These are phyloP conservation scores for western clawed frog (Xenopus tropicalis) DNA, from an alignment of 2,113 vertebrate genomes.

Conservation along the genomic window UCB_Xtro_10.0 CM004444.2:84500501-84501000, in stretches of 20 bases:
- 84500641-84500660: slow-evolving; percentile 1
- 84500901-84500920: slow-evolving; percentile 29
- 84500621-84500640: neutral
- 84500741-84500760: slow-evolving; percentile 42
- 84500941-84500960: slow-evolving; percentile 26
- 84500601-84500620: neutral
- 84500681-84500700: slow-evolving; percentile 35
- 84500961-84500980: slow-evolving; percentile 9
- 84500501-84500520: too few relatives aligned
- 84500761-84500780: slow-evolving; percentile 42
- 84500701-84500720: slow-evolving; percentile 34
- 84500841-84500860: slow-evolving; percentile 38
- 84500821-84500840: slow-evolving; percentile 45
- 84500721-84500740: slow-evolving; percentile 36
- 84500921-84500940: slow-evolving; percentile 7
- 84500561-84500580: too few relatives aligned
- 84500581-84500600: neutral
- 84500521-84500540: too few relatives aligned
- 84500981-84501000: neutral
- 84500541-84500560: too few relatives aligned
- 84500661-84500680: slow-evolving; percentile 6
- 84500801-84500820: slow-evolving; percentile 41
- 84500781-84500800: slow-evolving; percentile 38
- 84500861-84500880: slow-evolving; percentile 34
- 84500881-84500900: slow-evolving; percentile 31